Evolutionary conservation across 2,113 vertebrate species (phyloP).

Genomic region (Pterophyllum scalare): DNA sequence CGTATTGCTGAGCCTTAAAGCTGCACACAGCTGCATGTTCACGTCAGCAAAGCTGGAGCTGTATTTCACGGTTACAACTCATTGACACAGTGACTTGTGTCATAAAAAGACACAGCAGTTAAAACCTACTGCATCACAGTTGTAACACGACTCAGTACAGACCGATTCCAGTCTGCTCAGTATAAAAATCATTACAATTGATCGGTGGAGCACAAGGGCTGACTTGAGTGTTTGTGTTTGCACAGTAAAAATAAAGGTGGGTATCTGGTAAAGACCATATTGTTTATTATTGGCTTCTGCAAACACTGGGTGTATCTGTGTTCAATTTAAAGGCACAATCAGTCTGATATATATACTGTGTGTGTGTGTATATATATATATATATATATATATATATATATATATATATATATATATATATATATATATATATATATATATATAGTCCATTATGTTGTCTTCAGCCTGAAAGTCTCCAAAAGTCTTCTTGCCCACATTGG

Average conservation of each 20-base stretch:
- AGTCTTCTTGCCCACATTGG: not conserved
- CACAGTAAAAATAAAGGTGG: not conserved
- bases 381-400: too few species aligned
- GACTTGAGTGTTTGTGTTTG: not conserved
- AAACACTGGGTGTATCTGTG: not conserved
- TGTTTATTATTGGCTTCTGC: not conserved
- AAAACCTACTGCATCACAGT: slow-evolving; percentile 21
- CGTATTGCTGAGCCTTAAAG: slow-evolving; percentile 36
- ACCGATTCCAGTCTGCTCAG: slow-evolving; percentile 2
- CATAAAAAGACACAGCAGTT: slow-evolving; percentile 49
- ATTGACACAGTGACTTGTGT: slow-evolving; percentile 27
- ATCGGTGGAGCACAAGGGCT: slow-evolving; percentile 18
- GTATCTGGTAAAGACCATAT: not conserved
- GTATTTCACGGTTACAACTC: slow-evolving; percentile 53
- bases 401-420: too few species aligned
- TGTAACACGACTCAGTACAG: slow-evolving; percentile 21
- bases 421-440: too few species aligned
- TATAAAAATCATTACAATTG: slow-evolving; percentile 41
- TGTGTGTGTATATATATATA: too few species aligned
- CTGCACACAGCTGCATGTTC: slow-evolving; percentile 43
- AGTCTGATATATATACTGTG: too few species aligned
- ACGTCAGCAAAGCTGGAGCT: slow-evolving; percentile 45
- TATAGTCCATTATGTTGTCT: too few species aligned
- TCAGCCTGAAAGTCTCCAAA: not conserved
- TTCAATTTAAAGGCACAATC: not conserved